Base-by-base conservation (phyloP, 2,888 invertebrate species). In the Julus scanicus region DNA sequence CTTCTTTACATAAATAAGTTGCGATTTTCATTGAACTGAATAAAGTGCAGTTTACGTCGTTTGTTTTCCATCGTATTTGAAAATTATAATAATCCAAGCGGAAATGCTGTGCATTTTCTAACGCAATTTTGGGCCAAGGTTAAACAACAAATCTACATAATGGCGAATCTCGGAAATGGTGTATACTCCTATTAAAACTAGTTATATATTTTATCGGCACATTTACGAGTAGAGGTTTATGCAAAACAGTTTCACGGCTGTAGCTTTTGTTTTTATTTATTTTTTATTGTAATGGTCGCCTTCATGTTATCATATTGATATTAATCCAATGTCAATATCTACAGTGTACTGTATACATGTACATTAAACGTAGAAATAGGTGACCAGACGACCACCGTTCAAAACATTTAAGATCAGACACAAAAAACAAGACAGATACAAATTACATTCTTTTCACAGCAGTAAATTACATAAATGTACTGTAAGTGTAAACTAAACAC, bases 71-170 rank as follows among this genome's bases (percentile, higher is more conserved):
- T 71, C 71, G 71, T 13, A n/a, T 63, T 29, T 71, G 2, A 71
- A 20, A 71, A 71, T 71, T 71, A 71, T 71, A 71, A 71, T 71
- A 71, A 20, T 71, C 71, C 71, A 71, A 71, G 71, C 71, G 71
- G 71, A 71, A 71, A n/a, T 71, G 71, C 29, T 71, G n/a, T 71
- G 71, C 71, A 71, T 71, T 71, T 71, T 71, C 71, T n/a, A 71
- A 8, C 20, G 71, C 71, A 71, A 71, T 71, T 71, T 71, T 71
- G 71, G 71, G 71, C 71, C 71, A 71, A 71, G 71, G 71, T 71
- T 71, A 71, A 71, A 71, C 71, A 71, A 71, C 71, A 71, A 71
- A 71, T 71, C 71, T 71, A 29, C 71, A 71, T 71, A 71, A 71
- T 29, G 63, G 71, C 71, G 71, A 71, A 71, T 71, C 71, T 71